Base-by-base conservation (phyloP, 2,888 invertebrate species). In the Drosophila emarginata region DNA sequence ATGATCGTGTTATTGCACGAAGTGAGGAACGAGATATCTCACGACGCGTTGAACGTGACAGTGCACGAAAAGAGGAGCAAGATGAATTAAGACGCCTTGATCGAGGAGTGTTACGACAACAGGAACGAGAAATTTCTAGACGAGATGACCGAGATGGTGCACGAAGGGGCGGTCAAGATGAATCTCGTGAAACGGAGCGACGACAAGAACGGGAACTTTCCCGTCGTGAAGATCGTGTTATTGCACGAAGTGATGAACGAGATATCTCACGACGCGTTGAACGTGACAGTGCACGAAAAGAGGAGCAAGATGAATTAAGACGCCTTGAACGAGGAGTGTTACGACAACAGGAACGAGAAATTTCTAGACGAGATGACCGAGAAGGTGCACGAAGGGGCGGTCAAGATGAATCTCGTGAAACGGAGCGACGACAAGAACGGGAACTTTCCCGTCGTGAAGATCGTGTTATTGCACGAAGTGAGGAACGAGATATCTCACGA, bases 1-100 rank as follows among this genome's bases (percentile, higher is more conserved):
- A 57, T 4, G 59, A 64, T 1, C 79, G 53, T 5, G 52, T 2
- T 5, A 2, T 18, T 23, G n/a, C 37, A n/a, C 4, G 7, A 6
- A 15, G 12, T 45, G 37, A 15, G n/a, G 36, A 51, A 9, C 54
- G 39, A 14, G 39, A 39, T 14, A 0, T 14, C 39, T 39, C 21
- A 36, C 7, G 36, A 6, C 40, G 40, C 14, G 40, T 15, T 14
- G 15, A n/a, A 2, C 40, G 36, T 9, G 15, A 37, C 1, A 39
- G 28, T n/a, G 5, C 18, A n/a, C 52, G 26, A 12, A 14, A 32
- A 9, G 32, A 53, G 9, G 12, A 18, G 2, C 15, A 9, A 1
- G 40, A 40, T 7, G 7, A 14, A 2, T 14, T 40, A 14, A 40
- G 36, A 12, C 36, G 36, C 7, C 5, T 40, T 15, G 56, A 59